These are phyloP conservation scores for Holcopasites calliopsidis DNA, from an alignment of 1,140 invertebrate genomes.

Conservation along the genomic window DNA sequence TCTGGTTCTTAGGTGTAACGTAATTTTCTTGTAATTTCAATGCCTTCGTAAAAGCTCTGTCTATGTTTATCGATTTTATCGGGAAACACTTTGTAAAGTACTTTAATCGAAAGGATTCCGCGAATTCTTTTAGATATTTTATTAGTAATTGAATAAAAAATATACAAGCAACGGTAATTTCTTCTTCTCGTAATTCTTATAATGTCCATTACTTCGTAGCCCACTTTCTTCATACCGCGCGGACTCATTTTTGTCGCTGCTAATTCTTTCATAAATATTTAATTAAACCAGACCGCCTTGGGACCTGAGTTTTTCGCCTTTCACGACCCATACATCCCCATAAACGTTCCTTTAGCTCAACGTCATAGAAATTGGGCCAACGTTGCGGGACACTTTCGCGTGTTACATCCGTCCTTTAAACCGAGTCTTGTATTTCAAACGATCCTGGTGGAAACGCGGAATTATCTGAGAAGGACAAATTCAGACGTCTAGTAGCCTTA, in stretches of 20 bases:
- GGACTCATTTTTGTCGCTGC: background rate
- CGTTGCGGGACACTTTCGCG: background rate
- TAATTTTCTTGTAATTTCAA: too few relatives aligned
- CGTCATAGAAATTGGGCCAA: slow-evolving; percentile 5
- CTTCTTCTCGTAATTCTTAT: too few relatives aligned
- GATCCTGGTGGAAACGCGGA: background rate
- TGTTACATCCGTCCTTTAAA: background rate
- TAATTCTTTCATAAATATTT: slow-evolving; percentile 22
- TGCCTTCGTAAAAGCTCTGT: too few relatives aligned
- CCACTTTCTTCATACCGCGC: background rate
- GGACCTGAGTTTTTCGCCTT: slow-evolving; percentile 1
- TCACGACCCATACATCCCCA: slow-evolving; percentile 3
- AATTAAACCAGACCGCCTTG: background rate
- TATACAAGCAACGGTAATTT: too few relatives aligned
- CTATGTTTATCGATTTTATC: too few relatives aligned
- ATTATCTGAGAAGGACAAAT: background rate
- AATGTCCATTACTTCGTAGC: background rate
- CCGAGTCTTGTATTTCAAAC: slow-evolving; percentile 4
- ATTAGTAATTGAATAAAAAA: too few relatives aligned
- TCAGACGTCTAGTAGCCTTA: background rate
- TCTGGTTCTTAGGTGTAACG: too few relatives aligned
- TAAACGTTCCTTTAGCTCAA: slow-evolving; percentile 17
- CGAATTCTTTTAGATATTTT: too few relatives aligned
- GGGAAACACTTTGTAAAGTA: too few relatives aligned
- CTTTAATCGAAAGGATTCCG: too few relatives aligned